Evolutionary conservation across 1,140 invertebrate species (phyloP).

Genomic region (Trigoniulus corallinus): DNA sequence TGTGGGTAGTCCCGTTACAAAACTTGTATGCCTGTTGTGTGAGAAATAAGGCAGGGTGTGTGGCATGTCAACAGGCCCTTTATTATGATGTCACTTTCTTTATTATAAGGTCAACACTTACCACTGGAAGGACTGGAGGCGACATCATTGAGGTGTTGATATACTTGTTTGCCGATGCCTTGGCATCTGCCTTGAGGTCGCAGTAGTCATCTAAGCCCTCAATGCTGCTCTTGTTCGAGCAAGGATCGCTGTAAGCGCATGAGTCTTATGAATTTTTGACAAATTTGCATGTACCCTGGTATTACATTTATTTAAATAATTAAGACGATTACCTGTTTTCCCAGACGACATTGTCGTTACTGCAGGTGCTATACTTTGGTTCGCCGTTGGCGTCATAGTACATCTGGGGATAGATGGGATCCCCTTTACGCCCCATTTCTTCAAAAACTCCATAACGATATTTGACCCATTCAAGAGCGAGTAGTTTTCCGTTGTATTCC

Average conservation of each 20-base stretch:
- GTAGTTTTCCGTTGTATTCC: too few species aligned
- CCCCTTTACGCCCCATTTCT: slow-evolving; percentile 39
- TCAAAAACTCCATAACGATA: slow-evolving; percentile 52
- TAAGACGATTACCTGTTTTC: neutral
- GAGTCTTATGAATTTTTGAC: too few species aligned
- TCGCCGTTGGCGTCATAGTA: slow-evolving; percentile 12
- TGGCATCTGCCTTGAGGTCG: neutral
- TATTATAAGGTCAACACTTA: slow-evolving; percentile 29
- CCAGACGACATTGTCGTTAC: neutral
- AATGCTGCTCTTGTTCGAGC: neutral
- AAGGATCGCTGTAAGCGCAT: neutral
- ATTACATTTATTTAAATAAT: too few species aligned
- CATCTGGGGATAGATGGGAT: slow-evolving; percentile 34
- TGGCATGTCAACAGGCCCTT: neutral
- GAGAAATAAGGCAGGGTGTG: slow-evolving; percentile 1
- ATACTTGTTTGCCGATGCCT: neutral
- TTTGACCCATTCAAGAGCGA: slow-evolving; percentile 46
- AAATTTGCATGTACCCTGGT: too few species aligned
- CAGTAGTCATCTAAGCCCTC: neutral
- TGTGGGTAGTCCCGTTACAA: slow-evolving; percentile 40
- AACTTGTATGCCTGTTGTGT: slow-evolving; percentile 33
- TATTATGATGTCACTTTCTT: neutral
- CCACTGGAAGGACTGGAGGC: neutral
- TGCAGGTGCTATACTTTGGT: neutral
- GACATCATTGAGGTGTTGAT: neutral